A percentile compares a stretch with the other conserved stretches of the same genome.
Conservation (phyloP, 2,888 invertebrate genomes). For the Drosophila cognata region DNA sequence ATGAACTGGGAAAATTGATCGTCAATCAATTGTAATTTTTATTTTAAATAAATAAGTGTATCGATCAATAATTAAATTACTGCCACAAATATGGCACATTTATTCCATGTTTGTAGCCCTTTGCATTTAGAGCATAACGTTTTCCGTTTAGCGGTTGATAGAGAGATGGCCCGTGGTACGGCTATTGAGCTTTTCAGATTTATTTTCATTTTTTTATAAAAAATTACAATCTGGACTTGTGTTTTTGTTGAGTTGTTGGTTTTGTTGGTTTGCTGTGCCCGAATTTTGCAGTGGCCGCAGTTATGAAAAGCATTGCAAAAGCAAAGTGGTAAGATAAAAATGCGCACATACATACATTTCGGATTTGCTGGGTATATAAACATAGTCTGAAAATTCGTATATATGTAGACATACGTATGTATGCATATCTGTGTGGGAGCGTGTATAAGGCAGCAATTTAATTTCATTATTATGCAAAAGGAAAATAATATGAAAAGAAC, state of each 20-base stretch:
- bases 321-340: slow-evolving; percentile 47
- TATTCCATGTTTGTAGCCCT: neutral
- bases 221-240: slow-evolving; percentile 7
- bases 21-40: neutral
- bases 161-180: neutral
- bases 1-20: neutral
- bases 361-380: slow-evolving; percentile 22
- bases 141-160: neutral
- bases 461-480: slow-evolving; percentile 72
- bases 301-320: slow-evolving; percentile 36
- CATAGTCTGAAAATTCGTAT: slow-evolving; percentile 1
- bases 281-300: slow-evolving; percentile 32
- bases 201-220: neutral
- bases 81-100: neutral
- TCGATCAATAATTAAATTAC: neutral
- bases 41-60: neutral
- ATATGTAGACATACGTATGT: slow-evolving; percentile 4
- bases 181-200: neutral
- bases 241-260: slow-evolving; percentile 11
- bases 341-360: slow-evolving; percentile 38
- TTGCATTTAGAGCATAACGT: neutral
- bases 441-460: slow-evolving; percentile 55
- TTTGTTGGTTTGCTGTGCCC: slow-evolving; percentile 27
- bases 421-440: slow-evolving; percentile 10
- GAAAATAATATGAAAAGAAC: slow-evolving; percentile 42